Evolutionary conservation across 2,888 invertebrate species (phyloP), one percentile per base, ranked within the genome.

Genomic region (Petrolisthes manimaculis): DNA sequence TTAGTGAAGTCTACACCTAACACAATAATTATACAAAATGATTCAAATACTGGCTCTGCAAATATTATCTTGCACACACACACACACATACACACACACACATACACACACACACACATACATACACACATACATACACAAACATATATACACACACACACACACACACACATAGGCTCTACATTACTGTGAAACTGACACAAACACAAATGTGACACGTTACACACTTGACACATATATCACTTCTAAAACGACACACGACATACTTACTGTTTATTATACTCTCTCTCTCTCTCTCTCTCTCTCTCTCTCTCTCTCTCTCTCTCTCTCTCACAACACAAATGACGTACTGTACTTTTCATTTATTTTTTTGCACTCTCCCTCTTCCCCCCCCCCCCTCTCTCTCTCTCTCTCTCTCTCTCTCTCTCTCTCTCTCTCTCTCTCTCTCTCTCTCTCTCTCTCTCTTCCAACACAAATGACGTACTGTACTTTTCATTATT

Each of bases 71-170:
- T 4, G 53, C 9, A 78, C 78, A 78, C 78, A 78, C 78, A 78
- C 77, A 77, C 77, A 77, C 77, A 77, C 79, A 79, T 18, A 54
- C 79, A 78, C 78, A n/a, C 6, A 53, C 54, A 53, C 21, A 53
- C 9, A 78, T 53, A 78, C 78, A 78, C 78, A 78, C 77, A 77
- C 77, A 77, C 77, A 77, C 79, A 79, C n/a, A 54, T 55, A 78
- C 78, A 9, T 14, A 9, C 61, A 9, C 77, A 37, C 77, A 37
- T 53, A 37, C 77, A 37, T 53, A n/a, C n/a, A n/a, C n/a, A n/a
- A n/a, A n/a, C n/a, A n/a, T n/a, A n/a, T n/a, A n/a, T n/a, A 53
- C 21, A 53, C 9, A 78, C 78, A 78, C 78, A 78, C 78, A 78
- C 77, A 77, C 77, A 77, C 77, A 77, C 79, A 79, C n/a, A 54